Evolutionary conservation across 2,888 invertebrate genomes (phyloP).

Genomic region (Ditula angustiorana): DNA sequence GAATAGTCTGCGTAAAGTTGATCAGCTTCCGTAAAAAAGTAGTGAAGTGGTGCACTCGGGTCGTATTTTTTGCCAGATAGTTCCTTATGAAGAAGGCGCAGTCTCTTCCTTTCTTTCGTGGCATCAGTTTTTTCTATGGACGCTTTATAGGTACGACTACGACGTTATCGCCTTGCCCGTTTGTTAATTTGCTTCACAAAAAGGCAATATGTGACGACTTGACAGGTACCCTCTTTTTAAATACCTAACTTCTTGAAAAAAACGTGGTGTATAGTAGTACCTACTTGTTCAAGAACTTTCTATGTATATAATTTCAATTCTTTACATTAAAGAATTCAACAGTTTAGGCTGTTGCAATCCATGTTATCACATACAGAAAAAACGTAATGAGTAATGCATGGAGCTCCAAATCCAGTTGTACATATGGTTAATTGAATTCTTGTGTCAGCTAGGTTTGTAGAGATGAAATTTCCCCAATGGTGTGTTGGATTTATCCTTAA

Average conservation of each 20-base stretch:
- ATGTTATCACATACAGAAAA: background rate
- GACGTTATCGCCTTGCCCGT: background rate
- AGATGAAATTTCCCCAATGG: background rate
- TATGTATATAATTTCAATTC: background rate
- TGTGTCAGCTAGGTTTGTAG: background rate
- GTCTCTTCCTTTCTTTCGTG: slow-evolving; percentile 56
- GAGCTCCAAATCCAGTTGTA: background rate
- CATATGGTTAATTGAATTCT: background rate
- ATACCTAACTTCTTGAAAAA: slow-evolving; percentile 30
- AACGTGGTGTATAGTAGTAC: slow-evolving; percentile 28
- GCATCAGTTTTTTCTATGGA: slow-evolving; percentile 40
- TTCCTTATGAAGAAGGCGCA: slow-evolving; percentile 68
- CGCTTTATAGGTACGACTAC: background rate
- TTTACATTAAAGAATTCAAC: background rate
- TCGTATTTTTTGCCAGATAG: slow-evolving; percentile 66
- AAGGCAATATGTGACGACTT: slow-evolving; percentile 19
- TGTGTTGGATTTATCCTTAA: slow-evolving; percentile 12
- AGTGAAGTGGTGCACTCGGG: slow-evolving; percentile 8
- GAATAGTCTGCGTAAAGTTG: background rate
- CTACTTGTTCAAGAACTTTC: slow-evolving; percentile 33
- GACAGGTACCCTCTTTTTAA: slow-evolving; percentile 34
- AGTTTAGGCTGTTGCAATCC: background rate
- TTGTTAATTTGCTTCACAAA: slow-evolving; percentile 1
- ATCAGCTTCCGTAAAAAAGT: background rate
- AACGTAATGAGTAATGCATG: slow-evolving; percentile 26